Evolutionary conservation across 2,797 vertebrate species (phyloP), one percentile per base, ranked within the genome.

Genomic region (Molossus molossus): DNA sequence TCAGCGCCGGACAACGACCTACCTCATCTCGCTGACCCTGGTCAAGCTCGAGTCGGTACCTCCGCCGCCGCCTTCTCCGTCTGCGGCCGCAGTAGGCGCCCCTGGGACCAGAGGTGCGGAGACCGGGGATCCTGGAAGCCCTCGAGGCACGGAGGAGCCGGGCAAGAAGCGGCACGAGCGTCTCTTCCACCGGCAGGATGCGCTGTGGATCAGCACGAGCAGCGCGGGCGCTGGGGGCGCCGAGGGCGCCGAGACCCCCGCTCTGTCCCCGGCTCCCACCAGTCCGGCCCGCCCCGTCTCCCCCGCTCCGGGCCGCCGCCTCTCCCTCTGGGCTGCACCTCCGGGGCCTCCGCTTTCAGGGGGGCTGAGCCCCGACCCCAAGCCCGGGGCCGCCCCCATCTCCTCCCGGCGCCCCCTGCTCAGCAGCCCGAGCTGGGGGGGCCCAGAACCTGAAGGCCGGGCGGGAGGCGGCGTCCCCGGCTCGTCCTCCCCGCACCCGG

Each of bases 11-110:
- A 99, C 99, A 98, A 99, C 99, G 98, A 99, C 99, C 99, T 99
- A 99, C 99, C 99, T 99, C 98, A 99, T 99, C 98, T 99, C 99
- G 97, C 99, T 99, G 97, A 99, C 99, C 96, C 99, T 99, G 96
- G 99, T 99, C 97, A 99, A 99, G 98, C 99, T 99, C 98, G 99
- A 99, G 98, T 99, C 99, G 60, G 99, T 99, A 90, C 97, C 96
- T n/a, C 97, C 97, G 92, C 97, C 96, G 48, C 97, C 96, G 53
- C 97, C 97, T 29, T 97, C 91, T 25, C 97, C 97, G 70, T 97
- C 97, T 33, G 97, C 96, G 70, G 96, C 97, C 97, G 98, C 98
- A 81, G 97, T 97, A 97, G 88, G 95, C 90, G 91, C 83, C 97
- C 95, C 87, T 64, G 96, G 96, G 87, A 73, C 93, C 88, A 77